These are phyloP conservation scores for Eira barbara DNA, from an alignment of 2,113 vertebrate genomes.

Conservation along the genomic window DNA sequence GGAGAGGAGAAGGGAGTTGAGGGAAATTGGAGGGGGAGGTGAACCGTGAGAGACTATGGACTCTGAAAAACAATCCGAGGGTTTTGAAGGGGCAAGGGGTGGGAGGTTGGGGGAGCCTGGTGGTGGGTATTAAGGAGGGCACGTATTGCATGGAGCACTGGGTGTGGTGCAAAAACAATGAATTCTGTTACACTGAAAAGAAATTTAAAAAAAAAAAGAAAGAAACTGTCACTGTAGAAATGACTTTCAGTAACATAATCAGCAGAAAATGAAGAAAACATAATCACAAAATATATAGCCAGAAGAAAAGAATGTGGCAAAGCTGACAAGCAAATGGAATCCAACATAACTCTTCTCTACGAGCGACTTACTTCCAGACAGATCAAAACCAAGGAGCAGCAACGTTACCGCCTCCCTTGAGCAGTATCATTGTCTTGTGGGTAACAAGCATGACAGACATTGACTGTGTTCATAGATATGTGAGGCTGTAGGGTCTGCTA, in stretches of 20 bases:
- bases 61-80: too few relatives aligned
- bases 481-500: neutral
- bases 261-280: slow-evolving; percentile 61
- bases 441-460: slow-evolving; percentile 30
- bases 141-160: too few relatives aligned
- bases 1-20: too few relatives aligned
- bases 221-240: neutral
- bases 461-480: neutral
- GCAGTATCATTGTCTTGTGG: slow-evolving; percentile 45
- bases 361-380: slow-evolving; percentile 20
- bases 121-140: too few relatives aligned
- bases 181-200: too few relatives aligned
- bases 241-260: slow-evolving; percentile 48
- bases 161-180: too few relatives aligned
- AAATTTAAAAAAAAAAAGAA: too few relatives aligned
- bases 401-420: slow-evolving; percentile 40
- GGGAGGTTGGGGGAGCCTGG: too few relatives aligned
- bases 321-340: slow-evolving; percentile 57
- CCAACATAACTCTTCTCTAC: slow-evolving; percentile 32
- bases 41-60: too few relatives aligned
- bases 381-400: slow-evolving; percentile 39
- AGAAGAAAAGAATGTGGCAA: slow-evolving; percentile 26
- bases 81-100: too few relatives aligned
- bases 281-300: slow-evolving; percentile 56
- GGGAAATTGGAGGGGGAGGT: too few relatives aligned